Evolutionary conservation across 2,113 vertebrate genomes (phyloP).

Genomic region (Rynchops niger): DNA sequence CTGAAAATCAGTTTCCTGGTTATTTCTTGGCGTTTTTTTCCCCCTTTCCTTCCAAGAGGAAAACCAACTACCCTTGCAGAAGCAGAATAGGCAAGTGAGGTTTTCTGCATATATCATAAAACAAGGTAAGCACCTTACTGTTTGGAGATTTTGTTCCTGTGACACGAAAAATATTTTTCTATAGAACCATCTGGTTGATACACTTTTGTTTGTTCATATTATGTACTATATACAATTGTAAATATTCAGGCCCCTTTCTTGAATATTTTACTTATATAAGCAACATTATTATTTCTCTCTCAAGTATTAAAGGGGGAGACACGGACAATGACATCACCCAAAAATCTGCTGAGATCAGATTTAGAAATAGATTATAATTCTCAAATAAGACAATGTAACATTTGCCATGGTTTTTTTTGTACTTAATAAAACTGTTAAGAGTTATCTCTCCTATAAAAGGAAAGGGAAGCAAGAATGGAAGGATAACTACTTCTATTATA

Average conservation of each 20-base stretch:
- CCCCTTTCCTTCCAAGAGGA: background rate
- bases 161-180: background rate
- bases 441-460: background rate
- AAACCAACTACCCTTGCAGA: background rate
- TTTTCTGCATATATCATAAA: background rate
- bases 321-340: background rate
- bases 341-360: background rate
- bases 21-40: rapidly evolving
- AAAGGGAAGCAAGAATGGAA: background rate
- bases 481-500: background rate
- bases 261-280: background rate
- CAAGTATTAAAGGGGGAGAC: background rate
- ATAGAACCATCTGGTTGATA: background rate
- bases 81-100: background rate
- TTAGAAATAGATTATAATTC: background rate
- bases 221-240: background rate
- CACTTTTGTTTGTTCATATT: background rate
- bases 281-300: background rate
- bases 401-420: background rate
- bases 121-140: background rate
- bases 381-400: background rate
- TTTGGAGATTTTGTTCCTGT: background rate
- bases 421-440: background rate
- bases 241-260: background rate
- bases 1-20: background rate